A percentile compares a stretch with the other conserved stretches of the same genome.
These are phyloP conservation scores for Molossus alvarezi DNA, from an alignment of 2,797 vertebrate genomes.

Conservation along the genomic window DNA sequence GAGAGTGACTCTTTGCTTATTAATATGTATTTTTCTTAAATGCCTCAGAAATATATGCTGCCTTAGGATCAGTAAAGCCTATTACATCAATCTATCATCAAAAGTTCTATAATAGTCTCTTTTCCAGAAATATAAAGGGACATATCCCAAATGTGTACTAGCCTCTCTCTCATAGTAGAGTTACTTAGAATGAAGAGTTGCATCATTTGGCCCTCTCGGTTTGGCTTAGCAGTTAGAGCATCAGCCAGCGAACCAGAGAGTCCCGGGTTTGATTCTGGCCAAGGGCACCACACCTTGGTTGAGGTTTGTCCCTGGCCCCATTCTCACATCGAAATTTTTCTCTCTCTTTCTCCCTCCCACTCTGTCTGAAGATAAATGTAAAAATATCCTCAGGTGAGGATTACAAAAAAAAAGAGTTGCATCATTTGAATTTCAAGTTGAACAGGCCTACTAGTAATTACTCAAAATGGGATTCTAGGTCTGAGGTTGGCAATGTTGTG, in stretches of 20 bases:
- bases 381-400: too few species aligned
- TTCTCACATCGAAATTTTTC: too few species aligned
- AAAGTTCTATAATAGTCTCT: slow-evolving; percentile 72
- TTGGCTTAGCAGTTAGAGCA: too few species aligned
- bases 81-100: slow-evolving; percentile 60
- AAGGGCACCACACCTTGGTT: too few species aligned
- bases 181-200: slow-evolving; percentile 71
- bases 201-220: slow-evolving; percentile 7
- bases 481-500: neutral
- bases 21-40: slow-evolving; percentile 69
- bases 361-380: too few species aligned
- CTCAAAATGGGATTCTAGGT: slow-evolving; percentile 56
- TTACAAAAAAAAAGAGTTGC: slow-evolving; percentile 5
- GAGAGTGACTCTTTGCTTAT: slow-evolving; percentile 56
- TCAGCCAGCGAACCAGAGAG: too few species aligned
- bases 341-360: too few species aligned
- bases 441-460: slow-evolving; percentile 63
- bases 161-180: neutral
- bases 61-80: slow-evolving; percentile 67
- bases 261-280: too few species aligned
- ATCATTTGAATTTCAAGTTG: slow-evolving; percentile 75
- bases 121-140: slow-evolving; percentile 72
- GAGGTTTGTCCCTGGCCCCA: too few species aligned
- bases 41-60: slow-evolving; percentile 55
- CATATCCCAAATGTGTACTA: slow-evolving; percentile 67